These are phyloP conservation scores for Parelbella ahira DNA, from an alignment of 2,888 invertebrate genomes.

Conservation along the genomic window DNA sequence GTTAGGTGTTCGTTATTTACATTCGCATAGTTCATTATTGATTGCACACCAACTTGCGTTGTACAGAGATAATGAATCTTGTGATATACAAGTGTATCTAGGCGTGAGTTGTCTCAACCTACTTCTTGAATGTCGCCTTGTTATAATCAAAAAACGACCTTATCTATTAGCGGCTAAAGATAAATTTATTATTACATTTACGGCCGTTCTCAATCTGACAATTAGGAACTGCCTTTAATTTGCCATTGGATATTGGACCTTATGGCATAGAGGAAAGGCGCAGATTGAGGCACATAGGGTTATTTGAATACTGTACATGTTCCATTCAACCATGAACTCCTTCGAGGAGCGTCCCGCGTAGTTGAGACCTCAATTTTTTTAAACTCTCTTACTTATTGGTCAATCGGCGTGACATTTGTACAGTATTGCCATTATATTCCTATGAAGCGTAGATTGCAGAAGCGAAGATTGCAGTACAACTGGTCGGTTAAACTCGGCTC, in stretches of 20 bases:
- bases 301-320: constrained; percentile 65
- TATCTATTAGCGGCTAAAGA: constrained; percentile 56
- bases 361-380: constrained; percentile 77
- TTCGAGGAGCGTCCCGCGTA: constrained; percentile 73
- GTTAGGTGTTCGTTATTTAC: constrained; percentile 12
- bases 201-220: constrained; percentile 68
- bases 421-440: constrained; percentile 44
- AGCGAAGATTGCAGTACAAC: background rate
- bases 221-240: constrained; percentile 61
- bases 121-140: constrained; percentile 68
- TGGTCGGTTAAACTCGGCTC: background rate
- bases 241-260: constrained; percentile 52
- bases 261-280: constrained; percentile 44
- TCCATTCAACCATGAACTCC: constrained; percentile 79
- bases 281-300: constrained; percentile 39
- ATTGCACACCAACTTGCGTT: constrained; percentile 38
- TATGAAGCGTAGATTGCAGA: constrained; percentile 37
- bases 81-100: constrained; percentile 72
- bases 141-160: constrained; percentile 56
- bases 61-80: constrained; percentile 68
- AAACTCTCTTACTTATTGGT: constrained; percentile 75
- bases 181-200: constrained; percentile 52
- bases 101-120: constrained; percentile 76
- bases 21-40: constrained; percentile 38
- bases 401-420: constrained; percentile 73